phyloP scores from a whole-genome alignment of 2,113 vertebrate genomes.

The Catharus bicknelli region DNA sequence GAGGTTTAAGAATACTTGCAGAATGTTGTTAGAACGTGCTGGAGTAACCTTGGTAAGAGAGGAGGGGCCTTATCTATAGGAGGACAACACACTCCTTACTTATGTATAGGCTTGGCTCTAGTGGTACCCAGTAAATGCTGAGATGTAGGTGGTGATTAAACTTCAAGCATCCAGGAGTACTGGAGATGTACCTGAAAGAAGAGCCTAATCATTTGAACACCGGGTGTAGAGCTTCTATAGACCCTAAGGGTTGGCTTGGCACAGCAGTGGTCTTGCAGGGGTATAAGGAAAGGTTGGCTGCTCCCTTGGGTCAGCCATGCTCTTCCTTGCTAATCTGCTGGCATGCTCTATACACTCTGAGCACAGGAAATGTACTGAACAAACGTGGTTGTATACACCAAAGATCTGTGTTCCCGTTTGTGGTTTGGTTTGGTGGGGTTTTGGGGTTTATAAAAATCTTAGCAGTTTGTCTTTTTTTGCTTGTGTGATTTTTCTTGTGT shows the following conservation, averaged over 20 bases:
- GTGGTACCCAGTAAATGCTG: neutral
- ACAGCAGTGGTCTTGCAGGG: neutral
- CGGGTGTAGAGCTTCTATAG: neutral
- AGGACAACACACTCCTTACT: neutral
- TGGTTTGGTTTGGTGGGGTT: neutral
- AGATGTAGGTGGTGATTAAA: neutral
- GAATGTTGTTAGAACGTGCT: neutral
- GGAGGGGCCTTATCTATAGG: neutral
- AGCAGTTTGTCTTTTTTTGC: neutral
- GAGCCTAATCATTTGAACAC: neutral
- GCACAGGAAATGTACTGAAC: neutral
- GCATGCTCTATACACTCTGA: neutral
- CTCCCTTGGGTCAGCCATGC: accelerated
- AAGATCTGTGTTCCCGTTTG: accelerated
- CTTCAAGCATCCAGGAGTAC: neutral
- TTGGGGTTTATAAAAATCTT: neutral
- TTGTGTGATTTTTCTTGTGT: neutral
- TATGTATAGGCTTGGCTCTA: neutral
- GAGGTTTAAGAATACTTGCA: neutral
- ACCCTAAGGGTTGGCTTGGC: neutral
- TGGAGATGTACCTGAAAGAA: neutral
- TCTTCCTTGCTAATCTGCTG: neutral
- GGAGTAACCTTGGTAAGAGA: neutral
- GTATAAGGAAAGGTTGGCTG: neutral
- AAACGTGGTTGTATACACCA: neutral